Conservation (phyloP, 1,140 invertebrate genomes). For the Drepana arcuata region DNA sequence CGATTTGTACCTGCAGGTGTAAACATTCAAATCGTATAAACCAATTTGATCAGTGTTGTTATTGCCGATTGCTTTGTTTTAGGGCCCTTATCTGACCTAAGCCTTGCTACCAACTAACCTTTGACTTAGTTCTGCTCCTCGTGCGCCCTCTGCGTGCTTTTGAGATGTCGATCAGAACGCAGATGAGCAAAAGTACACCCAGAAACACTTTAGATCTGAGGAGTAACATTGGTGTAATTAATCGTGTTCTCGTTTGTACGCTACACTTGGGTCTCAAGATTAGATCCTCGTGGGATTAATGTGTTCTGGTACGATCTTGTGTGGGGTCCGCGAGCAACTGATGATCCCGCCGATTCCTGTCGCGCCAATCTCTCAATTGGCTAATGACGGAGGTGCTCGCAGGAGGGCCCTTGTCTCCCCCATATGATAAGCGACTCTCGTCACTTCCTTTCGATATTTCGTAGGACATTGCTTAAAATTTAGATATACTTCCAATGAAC, state of each 20-base stretch:
- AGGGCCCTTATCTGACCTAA: no score
- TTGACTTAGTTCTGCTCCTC: constrained; percentile 80
- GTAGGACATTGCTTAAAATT: constrained; percentile 19
- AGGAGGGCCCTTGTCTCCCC: constrained; percentile 52
- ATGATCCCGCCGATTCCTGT: constrained; percentile 21
- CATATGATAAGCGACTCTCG: constrained; percentile 22
- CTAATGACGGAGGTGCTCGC: constrained; percentile 46
- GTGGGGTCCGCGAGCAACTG: constrained; percentile 23
- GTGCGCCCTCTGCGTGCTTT: constrained; percentile 74
- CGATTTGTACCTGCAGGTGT: constrained; percentile 81
- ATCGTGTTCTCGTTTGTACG: not conserved
- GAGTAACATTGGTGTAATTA: constrained; percentile 27
- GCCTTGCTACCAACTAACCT: constrained; percentile 51
- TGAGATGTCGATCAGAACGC: constrained; percentile 38
- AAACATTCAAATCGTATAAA: no score
- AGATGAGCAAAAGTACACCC: constrained; percentile 44
- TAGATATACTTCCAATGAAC: constrained; percentile 15
- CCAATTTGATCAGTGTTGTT: no score
- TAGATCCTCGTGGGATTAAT: no score
- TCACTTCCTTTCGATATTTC: constrained; percentile 51
- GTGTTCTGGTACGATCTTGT: constrained; percentile 17
- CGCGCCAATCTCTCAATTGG: constrained; percentile 51
- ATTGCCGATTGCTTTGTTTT: no score
- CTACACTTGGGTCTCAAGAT: no score
- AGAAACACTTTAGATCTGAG: constrained; percentile 31